Evolutionary conservation across 2,113 vertebrate genomes (phyloP).

Genomic region (Meleagris gallopavo): DNA sequence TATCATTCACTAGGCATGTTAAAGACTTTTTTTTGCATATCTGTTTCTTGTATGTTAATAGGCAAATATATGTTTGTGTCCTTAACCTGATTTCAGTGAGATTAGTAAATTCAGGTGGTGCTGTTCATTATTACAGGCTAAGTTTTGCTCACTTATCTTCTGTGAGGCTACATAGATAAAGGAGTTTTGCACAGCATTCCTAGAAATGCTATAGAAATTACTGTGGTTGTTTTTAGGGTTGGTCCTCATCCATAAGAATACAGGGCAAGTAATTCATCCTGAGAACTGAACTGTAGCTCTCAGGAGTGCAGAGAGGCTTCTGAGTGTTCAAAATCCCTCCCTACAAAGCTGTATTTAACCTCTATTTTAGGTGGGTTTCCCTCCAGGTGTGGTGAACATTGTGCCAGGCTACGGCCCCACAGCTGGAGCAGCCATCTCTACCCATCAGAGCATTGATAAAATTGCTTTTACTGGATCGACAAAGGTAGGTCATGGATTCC

Average conservation of each 20-base stretch:
- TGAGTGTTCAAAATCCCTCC: not conserved
- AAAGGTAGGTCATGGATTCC: constrained; percentile 78
- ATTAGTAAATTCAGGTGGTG: not conserved
- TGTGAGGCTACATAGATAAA: not conserved
- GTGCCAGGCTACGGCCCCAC: constrained; percentile 92
- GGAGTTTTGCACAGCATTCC: not conserved
- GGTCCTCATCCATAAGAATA: not conserved
- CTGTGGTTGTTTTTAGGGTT: not conserved
- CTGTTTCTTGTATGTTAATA: not conserved
- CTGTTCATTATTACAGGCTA: not conserved
- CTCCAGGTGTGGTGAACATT: constrained; percentile 95
- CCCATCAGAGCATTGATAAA: constrained; percentile 90
- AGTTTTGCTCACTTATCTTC: not conserved
- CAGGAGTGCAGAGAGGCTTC: not conserved
- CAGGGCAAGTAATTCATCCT: not conserved
- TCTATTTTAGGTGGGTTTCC: constrained; percentile 87
- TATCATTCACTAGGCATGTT: not conserved
- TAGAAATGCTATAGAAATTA: not conserved
- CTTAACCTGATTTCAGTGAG: not conserved
- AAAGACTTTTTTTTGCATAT: not conserved
- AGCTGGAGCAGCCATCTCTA: constrained; percentile 90
- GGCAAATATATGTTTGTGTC: not conserved
- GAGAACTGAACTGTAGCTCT: not conserved
- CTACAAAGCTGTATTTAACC: not conserved
- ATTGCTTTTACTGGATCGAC: constrained; percentile 95